A percentile compares a stretch with the other conserved stretches of the same genome.
phyloP scores from a whole-genome alignment of 2,797 vertebrate species.

The Pampus argenteus region DNA sequence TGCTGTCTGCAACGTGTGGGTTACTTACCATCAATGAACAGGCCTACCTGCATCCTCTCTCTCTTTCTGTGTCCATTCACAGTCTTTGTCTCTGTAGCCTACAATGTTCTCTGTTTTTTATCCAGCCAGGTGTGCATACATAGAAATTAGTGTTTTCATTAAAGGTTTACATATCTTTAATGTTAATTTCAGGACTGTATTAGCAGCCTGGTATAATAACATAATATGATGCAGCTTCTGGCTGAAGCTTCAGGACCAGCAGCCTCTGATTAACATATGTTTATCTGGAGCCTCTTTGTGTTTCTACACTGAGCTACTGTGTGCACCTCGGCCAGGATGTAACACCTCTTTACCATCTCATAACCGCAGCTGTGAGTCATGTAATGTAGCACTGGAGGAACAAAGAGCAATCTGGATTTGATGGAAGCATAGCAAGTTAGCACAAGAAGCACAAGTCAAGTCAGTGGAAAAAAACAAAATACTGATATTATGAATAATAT shows the following conservation, averaged over 20 bases:
- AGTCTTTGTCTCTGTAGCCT: conserved; percentile 13
- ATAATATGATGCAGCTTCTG: conserved; percentile 16
- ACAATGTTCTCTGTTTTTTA: not conserved
- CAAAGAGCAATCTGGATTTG: not conserved
- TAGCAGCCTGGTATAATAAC: not conserved
- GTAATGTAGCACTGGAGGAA: conserved; percentile 12
- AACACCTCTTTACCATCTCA: conserved; percentile 42
- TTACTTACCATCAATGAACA: conserved; percentile 21
- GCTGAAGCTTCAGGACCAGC: conserved; percentile 15
- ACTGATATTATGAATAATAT: not conserved
- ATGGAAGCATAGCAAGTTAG: not conserved
- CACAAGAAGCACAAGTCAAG: conserved; percentile 1
- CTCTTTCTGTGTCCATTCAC: conserved; percentile 38
- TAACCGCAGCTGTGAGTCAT: conserved; percentile 49
- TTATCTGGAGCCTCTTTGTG: conserved; percentile 61
- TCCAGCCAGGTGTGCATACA: not conserved
- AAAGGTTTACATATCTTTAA: not conserved
- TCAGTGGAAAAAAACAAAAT: not conserved
- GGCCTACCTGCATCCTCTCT: conserved; percentile 52
- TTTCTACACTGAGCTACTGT: conserved; percentile 44
- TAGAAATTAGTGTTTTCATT: not conserved
- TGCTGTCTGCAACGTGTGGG: conserved; percentile 26
- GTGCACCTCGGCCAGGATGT: conserved; percentile 21
- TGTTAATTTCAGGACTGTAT: not conserved
- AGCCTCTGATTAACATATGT: conserved; percentile 36